These are phyloP conservation scores for Notiomystis cincta DNA, from an alignment of 2,113 vertebrate species.

Conservation along the genomic window DNA sequence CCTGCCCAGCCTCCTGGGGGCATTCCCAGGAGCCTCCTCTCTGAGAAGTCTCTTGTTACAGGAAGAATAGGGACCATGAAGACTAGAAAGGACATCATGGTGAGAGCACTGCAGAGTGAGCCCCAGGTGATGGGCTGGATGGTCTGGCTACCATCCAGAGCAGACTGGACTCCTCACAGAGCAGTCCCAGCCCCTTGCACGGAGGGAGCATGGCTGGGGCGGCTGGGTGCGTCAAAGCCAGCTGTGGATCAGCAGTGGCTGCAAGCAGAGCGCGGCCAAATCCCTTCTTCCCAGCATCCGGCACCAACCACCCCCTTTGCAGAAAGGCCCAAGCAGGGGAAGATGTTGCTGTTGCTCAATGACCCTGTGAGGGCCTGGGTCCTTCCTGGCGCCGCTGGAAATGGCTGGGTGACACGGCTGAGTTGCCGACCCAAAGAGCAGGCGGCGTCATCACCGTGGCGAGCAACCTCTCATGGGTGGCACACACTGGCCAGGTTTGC, in stretches of 20 bases:
- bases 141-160: neutral
- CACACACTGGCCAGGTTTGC: accelerated
- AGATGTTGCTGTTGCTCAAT: neutral
- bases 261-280: neutral
- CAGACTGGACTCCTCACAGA: neutral
- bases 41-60: neutral
- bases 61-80: neutral
- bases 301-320: neutral
- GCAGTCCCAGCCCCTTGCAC: neutral
- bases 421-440: neutral
- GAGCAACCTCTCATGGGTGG: neutral
- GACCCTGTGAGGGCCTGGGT: neutral
- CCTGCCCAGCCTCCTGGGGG: neutral
- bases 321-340: neutral
- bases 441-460: accelerated
- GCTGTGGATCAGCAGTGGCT: neutral
- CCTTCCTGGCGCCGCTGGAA: accelerated
- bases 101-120: neutral
- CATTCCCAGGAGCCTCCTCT: neutral
- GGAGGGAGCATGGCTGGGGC: neutral
- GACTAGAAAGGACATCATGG: neutral
- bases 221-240: accelerated
- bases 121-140: neutral
- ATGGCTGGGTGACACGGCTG: accelerated
- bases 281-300: neutral